Percentiles rank a stretch among this genome's conserved stretches.
phyloP scores from a whole-genome alignment of 2,797 vertebrate species.

The Lemur catta region DNA sequence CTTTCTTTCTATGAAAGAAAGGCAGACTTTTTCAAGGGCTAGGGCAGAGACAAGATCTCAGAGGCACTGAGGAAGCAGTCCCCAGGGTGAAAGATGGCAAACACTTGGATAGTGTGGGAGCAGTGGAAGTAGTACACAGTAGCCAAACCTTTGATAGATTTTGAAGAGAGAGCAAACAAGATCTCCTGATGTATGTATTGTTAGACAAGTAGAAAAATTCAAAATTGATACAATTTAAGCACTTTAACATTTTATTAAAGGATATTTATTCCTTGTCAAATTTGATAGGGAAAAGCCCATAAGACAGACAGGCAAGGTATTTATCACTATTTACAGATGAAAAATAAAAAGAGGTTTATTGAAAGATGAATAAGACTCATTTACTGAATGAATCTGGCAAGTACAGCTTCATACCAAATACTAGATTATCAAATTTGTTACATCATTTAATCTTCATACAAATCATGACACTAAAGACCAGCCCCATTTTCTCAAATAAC shows the following conservation, averaged over 20 bases:
- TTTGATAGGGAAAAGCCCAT: background rate
- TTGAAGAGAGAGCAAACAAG: background rate
- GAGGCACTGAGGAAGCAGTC: background rate
- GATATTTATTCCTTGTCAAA: background rate
- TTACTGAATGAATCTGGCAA: background rate
- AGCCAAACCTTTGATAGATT: background rate
- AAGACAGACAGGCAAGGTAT: background rate
- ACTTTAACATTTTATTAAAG: background rate
- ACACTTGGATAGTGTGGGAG: fast-evolving
- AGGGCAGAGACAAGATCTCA: background rate
- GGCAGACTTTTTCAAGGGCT: background rate
- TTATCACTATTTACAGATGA: background rate
- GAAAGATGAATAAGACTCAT: background rate
- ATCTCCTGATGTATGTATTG: background rate
- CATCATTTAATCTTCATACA: background rate
- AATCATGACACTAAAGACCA: background rate
- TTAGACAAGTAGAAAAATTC: background rate
- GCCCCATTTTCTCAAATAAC: background rate
- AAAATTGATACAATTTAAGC: background rate
- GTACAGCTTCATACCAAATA: background rate
- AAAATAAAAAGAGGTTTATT: background rate
- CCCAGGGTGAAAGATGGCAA: background rate
- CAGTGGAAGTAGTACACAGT: background rate
- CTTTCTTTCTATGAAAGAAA: background rate
- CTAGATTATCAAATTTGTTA: background rate